Percentiles rank a stretch among this genome's conserved stretches.
phyloP scores from a whole-genome alignment of 2,113 vertebrate species.

The Sturnus vulgaris region DNA sequence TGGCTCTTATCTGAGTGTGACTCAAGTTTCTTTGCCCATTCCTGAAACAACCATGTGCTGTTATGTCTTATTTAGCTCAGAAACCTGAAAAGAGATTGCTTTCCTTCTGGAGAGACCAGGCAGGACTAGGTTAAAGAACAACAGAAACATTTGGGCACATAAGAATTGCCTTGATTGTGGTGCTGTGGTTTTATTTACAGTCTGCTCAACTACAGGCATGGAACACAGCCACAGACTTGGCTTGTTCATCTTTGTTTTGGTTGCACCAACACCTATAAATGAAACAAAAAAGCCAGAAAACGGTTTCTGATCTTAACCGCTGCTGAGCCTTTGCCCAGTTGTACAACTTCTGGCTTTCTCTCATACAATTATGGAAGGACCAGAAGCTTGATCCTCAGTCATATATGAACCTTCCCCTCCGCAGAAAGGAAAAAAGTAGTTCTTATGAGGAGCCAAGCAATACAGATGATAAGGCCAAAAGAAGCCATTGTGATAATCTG shows the following conservation, averaged over 20 bases:
- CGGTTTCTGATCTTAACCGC: background rate
- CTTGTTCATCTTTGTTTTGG: background rate
- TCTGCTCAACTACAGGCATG: background rate
- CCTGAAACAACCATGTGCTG: background rate
- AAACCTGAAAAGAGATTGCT: background rate
- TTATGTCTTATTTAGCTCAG: background rate
- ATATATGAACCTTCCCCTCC: background rate
- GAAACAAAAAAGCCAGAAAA: conserved; percentile 6
- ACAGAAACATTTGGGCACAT: background rate
- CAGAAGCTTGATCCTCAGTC: background rate
- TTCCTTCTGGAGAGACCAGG: background rate
- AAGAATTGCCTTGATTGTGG: background rate
- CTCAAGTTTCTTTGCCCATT: background rate
- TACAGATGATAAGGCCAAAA: background rate
- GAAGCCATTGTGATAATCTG: background rate
- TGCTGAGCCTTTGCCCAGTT: background rate
- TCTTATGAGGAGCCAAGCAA: background rate
- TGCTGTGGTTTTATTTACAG: conserved; percentile 1
- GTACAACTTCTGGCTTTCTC: background rate
- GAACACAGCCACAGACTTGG: background rate
- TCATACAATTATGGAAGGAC: background rate
- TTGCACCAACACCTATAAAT: conserved; percentile 24
- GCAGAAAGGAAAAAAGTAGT: background rate
- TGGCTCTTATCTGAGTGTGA: background rate
- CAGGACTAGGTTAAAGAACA: background rate